Evolutionary conservation across 2,888 invertebrate genomes (phyloP), one percentile per base, ranked within the genome.

Genomic region (Leptinotarsa haldemani): DNA sequence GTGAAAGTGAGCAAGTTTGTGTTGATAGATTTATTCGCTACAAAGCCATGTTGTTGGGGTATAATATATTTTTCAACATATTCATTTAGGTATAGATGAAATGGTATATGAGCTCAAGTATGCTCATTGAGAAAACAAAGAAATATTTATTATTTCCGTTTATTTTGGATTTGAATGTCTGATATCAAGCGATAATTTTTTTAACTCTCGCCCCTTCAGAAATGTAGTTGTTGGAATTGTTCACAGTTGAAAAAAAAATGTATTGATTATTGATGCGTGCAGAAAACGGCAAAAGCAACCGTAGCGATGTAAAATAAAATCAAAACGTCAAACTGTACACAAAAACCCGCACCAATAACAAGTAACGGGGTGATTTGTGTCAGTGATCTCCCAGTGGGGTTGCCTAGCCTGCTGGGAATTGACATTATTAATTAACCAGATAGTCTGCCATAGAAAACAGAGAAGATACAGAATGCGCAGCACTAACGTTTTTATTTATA

Each of bases 341-440:
- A 67, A 67, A 52, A 53, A 53, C 53, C 67, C 48, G 66, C 66
- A 67, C 67, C 67, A 67, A 67, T 67, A 67, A 67, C 67, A 67
- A 53, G 46, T 48, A 67, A 67, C 67, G 30, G 67, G 67, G 52
- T 67, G 67, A 67, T 67, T 67, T 67, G 67, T 67, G 67, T 52
- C 67, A 25, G 53, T 18, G 67, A 52, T 67, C 30, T 52, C 67
- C 25, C 67, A 18, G 52, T 53, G 25, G 67, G 67, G 67, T 53
- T 67, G 67, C 67, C 52, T 7, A 15, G 4, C 67, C 67, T 67
- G 67, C 67, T 67, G 67, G 3, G 53, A 53, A 53, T 67, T 53
- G 67, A 40, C 67, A 67, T 67, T 67, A 67, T 67, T 67, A 67
- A 67, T 67, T 67, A 67, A 67, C 67, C 48, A 50, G 67, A 52